Evolutionary conservation across 1,140 invertebrate genomes (phyloP), one percentile per base, ranked within the genome.

Genomic region (Panagrolaimus sp.): DNA sequence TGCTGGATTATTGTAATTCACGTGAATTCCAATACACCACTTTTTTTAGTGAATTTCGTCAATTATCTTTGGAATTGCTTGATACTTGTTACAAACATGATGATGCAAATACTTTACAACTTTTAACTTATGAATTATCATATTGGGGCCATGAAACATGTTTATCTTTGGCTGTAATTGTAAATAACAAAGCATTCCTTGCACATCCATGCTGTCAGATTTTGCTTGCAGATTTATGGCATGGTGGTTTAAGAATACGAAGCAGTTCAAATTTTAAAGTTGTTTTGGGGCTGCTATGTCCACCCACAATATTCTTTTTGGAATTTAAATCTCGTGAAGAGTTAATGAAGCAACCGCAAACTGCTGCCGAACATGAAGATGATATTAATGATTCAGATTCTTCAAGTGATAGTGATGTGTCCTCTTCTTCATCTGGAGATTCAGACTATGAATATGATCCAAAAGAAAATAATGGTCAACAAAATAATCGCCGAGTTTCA

Each of bases 221-320:
- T 42, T 91, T 98, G 63, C 86, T 98, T 8, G 94, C 93, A 31
- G 94, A 98, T 86, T 87, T 98, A 38, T 98, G 95, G 95, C 96
- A 98, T 91, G 95, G 95, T 13, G 95, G 94, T 1, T 86, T 98
- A 14, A 87, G 93, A 48, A 95, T 93, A 64, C 88, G 93, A 74
- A 96, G 20, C 8, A 57, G n/a, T 16, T 93, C 72, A 4, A 80
- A 78, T 57, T 68, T 79, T 27, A 84, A 97, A 92, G 92, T 97
- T 66, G 89, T 98, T 72, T 83, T 96, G 75, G 91, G 92, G 68
- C 86, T 98, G 65, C 81, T 97, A 66, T 90, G 89, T 85, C 92
- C 93, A 23, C 87, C 90, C 5, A 90, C 91, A 81, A 92, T 97
- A 78, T 84, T 91, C 44, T 88, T 89, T 80, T 85, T 97, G 80